Conservation (phyloP, 2,797 vertebrate species). For the Sparus aurata region DNA sequence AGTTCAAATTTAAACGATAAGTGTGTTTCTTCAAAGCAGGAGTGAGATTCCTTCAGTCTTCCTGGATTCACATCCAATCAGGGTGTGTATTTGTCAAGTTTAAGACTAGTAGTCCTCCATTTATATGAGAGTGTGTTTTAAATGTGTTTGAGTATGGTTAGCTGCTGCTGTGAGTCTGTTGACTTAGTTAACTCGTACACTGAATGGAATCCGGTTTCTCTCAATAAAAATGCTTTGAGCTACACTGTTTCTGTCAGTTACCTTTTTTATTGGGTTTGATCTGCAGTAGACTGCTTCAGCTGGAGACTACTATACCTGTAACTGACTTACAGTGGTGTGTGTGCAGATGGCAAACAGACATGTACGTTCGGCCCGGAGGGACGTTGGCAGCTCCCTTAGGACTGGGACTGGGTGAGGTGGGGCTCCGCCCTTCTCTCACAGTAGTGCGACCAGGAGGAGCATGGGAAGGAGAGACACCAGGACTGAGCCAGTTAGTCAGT, state of each 20-base stretch:
- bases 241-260: not conserved
- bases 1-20: not conserved
- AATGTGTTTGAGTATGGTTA: conserved; percentile 30
- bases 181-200: conserved; percentile 43
- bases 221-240: not conserved
- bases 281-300: not conserved
- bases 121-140: conserved; percentile 1
- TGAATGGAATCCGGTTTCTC: conserved; percentile 36
- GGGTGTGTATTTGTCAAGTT: conserved; percentile 50
- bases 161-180: conserved; percentile 37
- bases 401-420: conserved; percentile 41
- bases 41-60: not conserved
- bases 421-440: conserved; percentile 52
- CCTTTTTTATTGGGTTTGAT: conserved; percentile 10
- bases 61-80: conserved; percentile 22
- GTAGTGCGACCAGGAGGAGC: conserved; percentile 77
- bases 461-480: conserved; percentile 41
- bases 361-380: conserved; percentile 34
- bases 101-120: not conserved
- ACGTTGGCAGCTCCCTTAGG: conserved; percentile 42
- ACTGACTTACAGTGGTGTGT: conserved; percentile 31
- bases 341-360: conserved; percentile 58
- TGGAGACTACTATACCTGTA: not conserved
- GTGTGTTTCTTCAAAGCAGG: not conserved
- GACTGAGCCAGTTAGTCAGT: conserved; percentile 28